A percentile compares a stretch with the other conserved stretches of the same genome.
phyloP scores from a whole-genome alignment of 92 coral and sea anemone species.

The Parazoanthus darwini region DNA sequence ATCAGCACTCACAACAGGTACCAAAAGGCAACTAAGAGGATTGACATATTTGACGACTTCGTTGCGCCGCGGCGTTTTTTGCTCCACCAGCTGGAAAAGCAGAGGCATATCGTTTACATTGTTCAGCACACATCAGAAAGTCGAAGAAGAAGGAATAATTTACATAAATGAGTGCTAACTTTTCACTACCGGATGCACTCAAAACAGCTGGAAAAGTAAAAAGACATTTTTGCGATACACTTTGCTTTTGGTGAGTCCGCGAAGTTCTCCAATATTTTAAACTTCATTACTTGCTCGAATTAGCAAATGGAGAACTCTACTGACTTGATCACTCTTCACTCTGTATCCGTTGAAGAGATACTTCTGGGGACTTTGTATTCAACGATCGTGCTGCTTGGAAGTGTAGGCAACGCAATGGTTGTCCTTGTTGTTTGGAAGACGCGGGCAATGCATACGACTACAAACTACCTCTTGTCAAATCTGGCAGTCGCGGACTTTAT shows the following conservation, averaged over 20 bases:
- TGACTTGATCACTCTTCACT: not conserved
- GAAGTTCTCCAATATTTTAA: not conserved
- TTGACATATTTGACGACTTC: not conserved
- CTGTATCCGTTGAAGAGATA: not conserved
- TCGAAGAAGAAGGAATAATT: not conserved
- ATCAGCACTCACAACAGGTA: too few relatives aligned
- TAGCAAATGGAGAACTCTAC: not conserved
- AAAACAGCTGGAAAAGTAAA: not conserved
- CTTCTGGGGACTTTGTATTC: not conserved
- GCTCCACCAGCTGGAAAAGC: not conserved
- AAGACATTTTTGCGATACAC: too few relatives aligned
- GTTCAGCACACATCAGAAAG: not conserved
- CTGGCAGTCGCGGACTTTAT: not conserved
- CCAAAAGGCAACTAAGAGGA: not conserved
- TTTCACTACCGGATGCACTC: not conserved
- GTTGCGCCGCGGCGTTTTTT: not conserved
- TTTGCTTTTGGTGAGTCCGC: not conserved
- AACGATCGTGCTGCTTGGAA: not conserved
- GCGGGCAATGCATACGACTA: not conserved
- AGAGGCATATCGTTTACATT: not conserved
- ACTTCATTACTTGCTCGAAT: not conserved
- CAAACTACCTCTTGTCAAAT: slow-evolving; percentile 6
- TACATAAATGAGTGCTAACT: not conserved
- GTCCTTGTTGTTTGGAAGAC: slow-evolving; percentile 1
- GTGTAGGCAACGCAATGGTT: not conserved